Evolutionary conservation across 2,113 vertebrate species (phyloP).

Genomic region (Pelecanoides urinatrix): DNA sequence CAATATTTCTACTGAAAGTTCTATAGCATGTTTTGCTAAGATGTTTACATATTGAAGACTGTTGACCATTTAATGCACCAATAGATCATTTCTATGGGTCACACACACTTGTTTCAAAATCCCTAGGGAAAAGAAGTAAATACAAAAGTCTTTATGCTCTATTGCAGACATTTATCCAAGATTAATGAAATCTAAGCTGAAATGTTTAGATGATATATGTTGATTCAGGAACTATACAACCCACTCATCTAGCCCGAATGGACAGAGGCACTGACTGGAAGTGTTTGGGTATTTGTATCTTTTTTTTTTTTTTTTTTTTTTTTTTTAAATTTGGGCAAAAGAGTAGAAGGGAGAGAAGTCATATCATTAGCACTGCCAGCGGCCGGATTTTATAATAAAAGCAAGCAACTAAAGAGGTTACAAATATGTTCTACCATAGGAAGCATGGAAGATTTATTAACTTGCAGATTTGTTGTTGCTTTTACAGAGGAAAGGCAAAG

Average conservation of each 20-base stretch:
- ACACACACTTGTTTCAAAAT: not conserved
- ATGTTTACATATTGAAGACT: not conserved
- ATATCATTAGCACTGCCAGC: not conserved
- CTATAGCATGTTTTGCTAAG: not conserved
- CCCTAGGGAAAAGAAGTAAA: not conserved
- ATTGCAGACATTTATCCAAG: not conserved
- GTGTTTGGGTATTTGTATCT: not conserved
- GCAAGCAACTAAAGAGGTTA: not conserved
- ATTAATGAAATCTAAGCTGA: not conserved
- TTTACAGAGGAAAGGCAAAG: not conserved
- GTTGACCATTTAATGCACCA: not conserved
- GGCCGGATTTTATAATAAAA: not conserved
- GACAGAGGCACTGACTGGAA: not conserved
- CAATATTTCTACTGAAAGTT: not conserved
- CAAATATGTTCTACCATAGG: not conserved
- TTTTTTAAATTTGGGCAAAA: not conserved
- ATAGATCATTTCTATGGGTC: not conserved
- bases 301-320: not conserved
- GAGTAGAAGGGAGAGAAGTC: not conserved
- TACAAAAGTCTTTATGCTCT: not conserved
- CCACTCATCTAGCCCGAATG: not conserved
- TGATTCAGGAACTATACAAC: not conserved
- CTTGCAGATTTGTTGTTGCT: not conserved
- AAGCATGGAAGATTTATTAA: not conserved
- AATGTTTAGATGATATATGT: not conserved